Evolutionary conservation across 2,888 invertebrate genomes (phyloP), one percentile per base, ranked within the genome.

Genomic region (Pheosia tremula): DNA sequence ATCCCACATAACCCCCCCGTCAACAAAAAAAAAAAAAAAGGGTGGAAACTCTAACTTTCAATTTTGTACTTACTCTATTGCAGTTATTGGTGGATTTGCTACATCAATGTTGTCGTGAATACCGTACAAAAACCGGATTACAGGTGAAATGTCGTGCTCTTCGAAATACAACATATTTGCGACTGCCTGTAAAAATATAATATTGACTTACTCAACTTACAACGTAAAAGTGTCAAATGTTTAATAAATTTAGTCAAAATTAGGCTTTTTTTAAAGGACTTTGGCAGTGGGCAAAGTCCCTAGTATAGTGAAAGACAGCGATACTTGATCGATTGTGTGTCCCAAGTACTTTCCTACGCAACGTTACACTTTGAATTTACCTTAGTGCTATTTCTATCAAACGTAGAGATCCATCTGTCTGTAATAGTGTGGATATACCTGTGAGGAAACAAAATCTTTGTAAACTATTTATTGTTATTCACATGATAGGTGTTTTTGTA

Each of bases 111-210:
- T 82, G 0, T 75, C 75, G 3, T 70, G 41, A 5, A 77, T 64
- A 0, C 58, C 59, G 0, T 50, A 62, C 1, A 68, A 49, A 0
- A 65, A 60, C 0, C 90, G 77, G 0, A 90, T 64, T 0, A 80
- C 54, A 0, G 89, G 85, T 0, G 89, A 76, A 3, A 91, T 43
- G 58, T 91, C 91, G 63, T 88, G 86, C 36, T 85, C 85, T 10
- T 76, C 75, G 58, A 82, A 86, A 60, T 84, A 83, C 0, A 91
- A 50, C 0, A 79, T 66, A n/a, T 76, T 85, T 0, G 81, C 61
- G 0, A 77, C 84, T 0, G 82, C 79, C 90, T 90, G 67, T 9
- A 74, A 74, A 8, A 41, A 41, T 5, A 41, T 11, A 50, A 57
- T 54, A n/a, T 24, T 24, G 2, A 24, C 24, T 24, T 24, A 2